Percentiles rank a stretch among this genome's conserved stretches.
phyloP scores from a whole-genome alignment of 92 coral and sea anemone genomes.

The Porites evermanni region DNA sequence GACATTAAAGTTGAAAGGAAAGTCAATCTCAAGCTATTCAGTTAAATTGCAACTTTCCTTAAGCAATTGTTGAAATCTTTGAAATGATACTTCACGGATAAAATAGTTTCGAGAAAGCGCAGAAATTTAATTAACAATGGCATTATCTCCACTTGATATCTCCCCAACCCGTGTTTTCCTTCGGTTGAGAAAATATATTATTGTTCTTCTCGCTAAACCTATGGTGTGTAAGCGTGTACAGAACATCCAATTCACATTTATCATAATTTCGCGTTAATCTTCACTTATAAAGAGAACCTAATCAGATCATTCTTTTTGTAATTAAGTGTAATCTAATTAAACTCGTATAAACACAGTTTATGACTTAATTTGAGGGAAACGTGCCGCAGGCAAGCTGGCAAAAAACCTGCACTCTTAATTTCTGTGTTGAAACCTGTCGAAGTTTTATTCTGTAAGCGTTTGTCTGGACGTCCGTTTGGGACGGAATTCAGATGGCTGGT shows the following conservation, averaged over 20 bases:
- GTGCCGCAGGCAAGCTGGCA: constrained; percentile 24
- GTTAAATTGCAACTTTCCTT: background rate
- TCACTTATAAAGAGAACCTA: constrained; percentile 10
- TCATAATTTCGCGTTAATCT: constrained; percentile 9
- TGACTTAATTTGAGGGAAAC: constrained; percentile 12
- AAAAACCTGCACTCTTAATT: background rate
- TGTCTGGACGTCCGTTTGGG: background rate
- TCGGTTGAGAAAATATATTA: background rate
- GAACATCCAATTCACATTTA: background rate
- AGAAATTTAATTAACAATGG: background rate
- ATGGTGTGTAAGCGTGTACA: background rate
- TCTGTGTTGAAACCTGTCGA: background rate
- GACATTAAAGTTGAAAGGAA: background rate
- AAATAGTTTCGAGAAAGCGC: background rate
- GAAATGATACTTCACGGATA: constrained; percentile 38
- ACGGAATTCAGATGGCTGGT: background rate
- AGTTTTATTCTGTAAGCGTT: too few relatives aligned
- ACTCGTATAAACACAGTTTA: constrained; percentile 32
- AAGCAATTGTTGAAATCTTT: constrained; percentile 19
- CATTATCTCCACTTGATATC: background rate
- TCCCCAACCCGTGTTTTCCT: background rate
- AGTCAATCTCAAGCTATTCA: background rate
- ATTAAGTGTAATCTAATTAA: constrained; percentile 42
- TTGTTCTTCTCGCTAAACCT: background rate
- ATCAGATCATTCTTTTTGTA: constrained; percentile 29